These are phyloP conservation scores for Tholera decimalis DNA, from an alignment of 2,888 invertebrate species.

Conservation along the genomic window DNA sequence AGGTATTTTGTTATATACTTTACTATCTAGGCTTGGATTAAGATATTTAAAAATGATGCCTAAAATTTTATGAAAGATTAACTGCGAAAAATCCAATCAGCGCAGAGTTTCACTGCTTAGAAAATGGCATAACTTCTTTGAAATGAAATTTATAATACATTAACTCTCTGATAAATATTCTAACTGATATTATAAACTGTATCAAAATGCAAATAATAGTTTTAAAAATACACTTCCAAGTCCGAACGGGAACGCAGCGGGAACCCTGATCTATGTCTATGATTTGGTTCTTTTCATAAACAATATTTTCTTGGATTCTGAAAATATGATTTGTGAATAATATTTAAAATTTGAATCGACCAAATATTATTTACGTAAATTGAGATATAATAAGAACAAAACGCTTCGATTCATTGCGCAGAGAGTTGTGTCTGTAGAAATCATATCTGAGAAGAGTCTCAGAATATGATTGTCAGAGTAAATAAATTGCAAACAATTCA, in stretches of 20 bases:
- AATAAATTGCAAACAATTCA: not conserved
- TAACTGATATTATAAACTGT: not conserved
- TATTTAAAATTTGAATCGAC: no score
- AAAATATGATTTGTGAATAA: no score
- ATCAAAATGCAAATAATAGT: not conserved
- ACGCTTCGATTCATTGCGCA: no score
- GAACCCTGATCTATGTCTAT: not conserved
- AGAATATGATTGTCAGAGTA: no score
- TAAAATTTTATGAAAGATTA: not conserved
- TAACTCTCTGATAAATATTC: no score
- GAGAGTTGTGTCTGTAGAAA: no score
- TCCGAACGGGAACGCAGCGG: not conserved
- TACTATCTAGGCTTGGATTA: conserved; percentile 18
- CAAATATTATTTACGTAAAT: no score
- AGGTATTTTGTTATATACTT: conserved; percentile 37
- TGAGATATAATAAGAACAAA: not conserved
- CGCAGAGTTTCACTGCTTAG: not conserved
- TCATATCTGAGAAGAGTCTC: no score
- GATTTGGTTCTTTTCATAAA: not conserved
- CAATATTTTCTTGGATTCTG: not conserved
- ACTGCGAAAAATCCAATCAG: not conserved
- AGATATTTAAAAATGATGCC: conserved; percentile 15
- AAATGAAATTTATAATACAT: not conserved
- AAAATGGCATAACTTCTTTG: not conserved
- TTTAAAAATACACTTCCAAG: not conserved